phyloP scores from a whole-genome alignment of 2,888 invertebrate genomes.

The Congeria kusceri region DNA sequence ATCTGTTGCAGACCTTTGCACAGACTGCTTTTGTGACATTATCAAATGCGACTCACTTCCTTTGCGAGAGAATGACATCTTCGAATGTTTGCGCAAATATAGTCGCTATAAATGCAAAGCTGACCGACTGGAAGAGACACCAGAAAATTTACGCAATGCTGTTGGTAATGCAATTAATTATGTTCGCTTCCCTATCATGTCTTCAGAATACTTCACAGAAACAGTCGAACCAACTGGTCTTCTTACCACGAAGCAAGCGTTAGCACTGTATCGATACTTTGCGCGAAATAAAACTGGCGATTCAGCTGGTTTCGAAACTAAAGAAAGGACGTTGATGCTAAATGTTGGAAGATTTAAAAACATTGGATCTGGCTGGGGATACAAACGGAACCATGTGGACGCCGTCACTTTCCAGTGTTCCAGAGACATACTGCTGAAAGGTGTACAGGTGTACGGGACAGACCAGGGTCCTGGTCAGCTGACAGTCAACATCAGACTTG shows the following conservation, averaged over 20 bases:
- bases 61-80: constrained; percentile 60
- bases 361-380: constrained; percentile 46
- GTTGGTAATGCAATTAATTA: constrained; percentile 56
- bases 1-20: constrained; percentile 59
- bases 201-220: constrained; percentile 52
- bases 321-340: constrained; percentile 29
- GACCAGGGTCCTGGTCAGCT: constrained; percentile 29
- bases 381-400: constrained; percentile 50
- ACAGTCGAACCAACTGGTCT: constrained; percentile 55
- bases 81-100: constrained; percentile 62
- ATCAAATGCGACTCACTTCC: constrained; percentile 58
- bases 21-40: constrained; percentile 56
- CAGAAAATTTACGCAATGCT: constrained; percentile 52
- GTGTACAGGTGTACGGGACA: constrained; percentile 48
- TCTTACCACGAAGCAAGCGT: constrained; percentile 44
- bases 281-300: constrained; percentile 21
- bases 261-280: constrained; percentile 80
- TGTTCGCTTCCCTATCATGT: constrained; percentile 65
- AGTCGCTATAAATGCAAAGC: constrained; percentile 57
- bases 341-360: constrained; percentile 41
- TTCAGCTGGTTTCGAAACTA: constrained; percentile 26
- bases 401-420: constrained; percentile 38
- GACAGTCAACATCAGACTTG: constrained; percentile 19
- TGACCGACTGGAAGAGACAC: constrained; percentile 27
- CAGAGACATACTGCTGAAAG: constrained; percentile 42